A percentile compares a stretch with the other conserved stretches of the same genome.
phyloP scores from a whole-genome alignment of 1,140 invertebrate species.

The Ips typographus region DNA sequence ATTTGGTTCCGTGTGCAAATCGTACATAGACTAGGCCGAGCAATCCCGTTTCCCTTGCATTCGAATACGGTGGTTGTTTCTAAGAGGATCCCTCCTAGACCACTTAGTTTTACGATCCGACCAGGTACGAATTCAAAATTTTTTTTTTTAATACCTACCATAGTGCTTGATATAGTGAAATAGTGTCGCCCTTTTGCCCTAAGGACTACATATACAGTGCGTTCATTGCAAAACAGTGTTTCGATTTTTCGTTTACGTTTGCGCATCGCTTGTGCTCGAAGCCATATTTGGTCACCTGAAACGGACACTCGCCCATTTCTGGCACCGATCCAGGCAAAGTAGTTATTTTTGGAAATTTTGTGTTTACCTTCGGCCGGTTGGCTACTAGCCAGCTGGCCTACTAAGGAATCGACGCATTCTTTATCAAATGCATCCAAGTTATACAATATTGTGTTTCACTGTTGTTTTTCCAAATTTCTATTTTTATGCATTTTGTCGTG shows the following conservation, averaged over 20 bases:
- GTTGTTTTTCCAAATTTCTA: conserved; percentile 2
- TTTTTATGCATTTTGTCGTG: not conserved
- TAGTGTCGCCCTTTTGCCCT: not conserved
- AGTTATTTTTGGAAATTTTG: conserved; percentile 40
- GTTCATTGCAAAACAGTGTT: conserved; percentile 7
- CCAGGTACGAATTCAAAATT: conserved; percentile 43
- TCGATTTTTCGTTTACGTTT: conserved; percentile 17
- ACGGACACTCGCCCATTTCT: conserved; percentile 18
- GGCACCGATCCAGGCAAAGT: conserved; percentile 36
- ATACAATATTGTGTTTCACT: conserved; percentile 1
- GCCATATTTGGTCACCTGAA: conserved; percentile 45
- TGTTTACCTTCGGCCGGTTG: conserved; percentile 41
- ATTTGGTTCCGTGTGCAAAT: conserved; percentile 52
- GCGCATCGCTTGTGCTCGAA: conserved; percentile 22
- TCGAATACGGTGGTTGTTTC: conserved; percentile 54
- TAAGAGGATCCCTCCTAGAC: conserved; percentile 49
- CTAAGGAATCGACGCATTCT: conserved; percentile 36
- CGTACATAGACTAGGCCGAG: conserved; percentile 50
- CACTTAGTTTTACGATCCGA: conserved; percentile 50
- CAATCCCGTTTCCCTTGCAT: conserved; percentile 40
- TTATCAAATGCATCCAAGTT: conserved; percentile 9
- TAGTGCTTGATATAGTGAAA: conserved; percentile 8
- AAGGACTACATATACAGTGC: conserved; percentile 9
- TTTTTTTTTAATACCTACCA: not conserved
- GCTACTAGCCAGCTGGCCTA: conserved; percentile 42